phyloP scores from a whole-genome alignment of 2,888 invertebrate species.

The Lycaena phlaeas region DNA sequence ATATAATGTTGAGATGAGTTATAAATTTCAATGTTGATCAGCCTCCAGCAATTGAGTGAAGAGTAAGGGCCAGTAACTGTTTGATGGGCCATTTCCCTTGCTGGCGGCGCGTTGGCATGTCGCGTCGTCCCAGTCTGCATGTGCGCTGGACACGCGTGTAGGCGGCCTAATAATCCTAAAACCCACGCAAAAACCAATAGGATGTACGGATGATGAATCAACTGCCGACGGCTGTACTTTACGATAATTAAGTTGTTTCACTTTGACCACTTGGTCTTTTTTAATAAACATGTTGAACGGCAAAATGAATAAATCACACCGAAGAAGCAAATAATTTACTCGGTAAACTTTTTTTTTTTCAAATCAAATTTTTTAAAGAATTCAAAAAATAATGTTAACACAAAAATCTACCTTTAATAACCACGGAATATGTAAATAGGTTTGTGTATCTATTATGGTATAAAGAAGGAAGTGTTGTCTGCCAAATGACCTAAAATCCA shows the following conservation, averaged over 20 bases:
- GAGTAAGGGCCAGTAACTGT: conserved; percentile 18
- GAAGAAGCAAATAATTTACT: too few relatives aligned
- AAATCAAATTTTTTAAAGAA: too few relatives aligned
- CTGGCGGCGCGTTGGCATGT: not conserved
- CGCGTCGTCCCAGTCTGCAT: not conserved
- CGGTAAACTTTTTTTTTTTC: too few relatives aligned
- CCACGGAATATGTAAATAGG: conserved; percentile 5
- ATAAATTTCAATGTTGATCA: not conserved
- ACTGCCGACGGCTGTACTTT: too few relatives aligned
- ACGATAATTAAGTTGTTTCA: too few relatives aligned
- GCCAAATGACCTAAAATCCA: conserved; percentile 5
- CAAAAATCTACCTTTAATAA: too few relatives aligned
- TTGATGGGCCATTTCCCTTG: conserved; percentile 25
- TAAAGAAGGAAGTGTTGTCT: conserved; percentile 2
- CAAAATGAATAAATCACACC: too few relatives aligned
- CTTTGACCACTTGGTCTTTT: too few relatives aligned
- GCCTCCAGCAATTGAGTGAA: not conserved
- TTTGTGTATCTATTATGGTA: conserved; percentile 2
- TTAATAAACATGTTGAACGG: too few relatives aligned
- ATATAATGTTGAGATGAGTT: not conserved
- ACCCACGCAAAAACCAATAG: not conserved
- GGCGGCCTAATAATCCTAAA: conserved; percentile 8
- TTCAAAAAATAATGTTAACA: too few relatives aligned
- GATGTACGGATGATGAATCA: not conserved
- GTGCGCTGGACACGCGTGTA: not conserved